Conservation (phyloP, 2,797 vertebrate genomes). For the Apogon talboti region DNA sequence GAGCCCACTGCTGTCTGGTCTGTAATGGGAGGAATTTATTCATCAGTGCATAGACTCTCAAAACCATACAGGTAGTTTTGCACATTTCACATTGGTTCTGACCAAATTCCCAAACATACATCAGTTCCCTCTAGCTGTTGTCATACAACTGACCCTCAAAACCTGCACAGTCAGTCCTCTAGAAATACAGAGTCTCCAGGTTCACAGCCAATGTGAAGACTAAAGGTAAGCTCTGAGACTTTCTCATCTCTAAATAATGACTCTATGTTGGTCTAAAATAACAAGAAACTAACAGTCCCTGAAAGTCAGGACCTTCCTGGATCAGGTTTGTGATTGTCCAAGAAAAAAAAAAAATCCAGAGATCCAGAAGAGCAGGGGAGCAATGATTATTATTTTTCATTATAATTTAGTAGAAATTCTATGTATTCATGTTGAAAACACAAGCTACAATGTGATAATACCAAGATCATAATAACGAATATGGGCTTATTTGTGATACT, state of each 20-base stretch:
- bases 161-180: conserved; percentile 5
- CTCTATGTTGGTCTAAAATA: background rate
- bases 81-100: background rate
- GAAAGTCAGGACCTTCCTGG: background rate
- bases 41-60: background rate
- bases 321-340: no score
- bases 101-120: background rate
- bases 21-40: conserved; percentile 57
- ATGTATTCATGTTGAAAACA: background rate
- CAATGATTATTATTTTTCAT: no score
- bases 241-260: background rate
- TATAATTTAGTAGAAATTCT: background rate
- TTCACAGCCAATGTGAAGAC: no score
- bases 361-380: no score
- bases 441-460: no score
- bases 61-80: no score
- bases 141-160: background rate
- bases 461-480: no score
- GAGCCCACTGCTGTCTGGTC: conserved; percentile 79
- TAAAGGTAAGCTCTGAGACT: background rate
- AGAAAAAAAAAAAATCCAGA: no score
- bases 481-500: background rate
- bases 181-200: background rate
- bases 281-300: background rate
- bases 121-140: no score